These are phyloP conservation scores for Brotula barbata DNA, from an alignment of 2,797 vertebrate genomes.

Conservation along the genomic window DNA sequence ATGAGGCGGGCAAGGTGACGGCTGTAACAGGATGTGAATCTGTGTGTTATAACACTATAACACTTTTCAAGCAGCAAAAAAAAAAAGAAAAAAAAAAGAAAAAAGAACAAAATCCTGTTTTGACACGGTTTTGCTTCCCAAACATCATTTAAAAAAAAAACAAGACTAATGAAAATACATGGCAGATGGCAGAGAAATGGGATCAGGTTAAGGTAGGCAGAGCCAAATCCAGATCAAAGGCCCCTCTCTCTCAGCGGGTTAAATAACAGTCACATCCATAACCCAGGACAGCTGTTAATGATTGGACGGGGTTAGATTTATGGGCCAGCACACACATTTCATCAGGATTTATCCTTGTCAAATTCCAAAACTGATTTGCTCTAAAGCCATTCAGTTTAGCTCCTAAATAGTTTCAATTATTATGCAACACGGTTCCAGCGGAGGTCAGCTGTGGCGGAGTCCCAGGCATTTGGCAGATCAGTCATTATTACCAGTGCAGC, in stretches of 20 bases:
- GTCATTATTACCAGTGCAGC: conserved; percentile 41
- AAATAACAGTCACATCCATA: conserved; percentile 69
- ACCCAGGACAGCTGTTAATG: conserved; percentile 75
- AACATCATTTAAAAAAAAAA: conserved; percentile 42
- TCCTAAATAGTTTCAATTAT: conserved; percentile 69
- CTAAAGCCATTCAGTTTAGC: conserved; percentile 64
- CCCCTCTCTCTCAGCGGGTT: conserved; percentile 66
- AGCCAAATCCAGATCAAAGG: conserved; percentile 74
- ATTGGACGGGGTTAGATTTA: conserved; percentile 69
- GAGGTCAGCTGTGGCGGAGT: conserved; percentile 49
- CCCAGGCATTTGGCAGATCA: conserved; percentile 41
- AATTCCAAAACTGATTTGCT: conserved; percentile 60
- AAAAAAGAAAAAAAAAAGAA: conserved; percentile 21
- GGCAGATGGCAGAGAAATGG: conserved; percentile 60
- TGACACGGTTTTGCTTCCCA: conserved; percentile 27
- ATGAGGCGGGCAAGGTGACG: conserved; percentile 1
- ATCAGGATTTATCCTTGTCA: conserved; percentile 72
- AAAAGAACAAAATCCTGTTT: conserved; percentile 17
- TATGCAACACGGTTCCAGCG: conserved; percentile 54
- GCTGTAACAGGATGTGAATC: neutral
- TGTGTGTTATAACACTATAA: conserved; percentile 1
- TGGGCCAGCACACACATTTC: conserved; percentile 68
- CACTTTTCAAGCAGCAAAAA: neutral
- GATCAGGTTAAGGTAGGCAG: conserved; percentile 53
- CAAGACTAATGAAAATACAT: conserved; percentile 48